Conservation (phyloP, 2,888 invertebrate genomes). For the Pheosia gnoma region DNA sequence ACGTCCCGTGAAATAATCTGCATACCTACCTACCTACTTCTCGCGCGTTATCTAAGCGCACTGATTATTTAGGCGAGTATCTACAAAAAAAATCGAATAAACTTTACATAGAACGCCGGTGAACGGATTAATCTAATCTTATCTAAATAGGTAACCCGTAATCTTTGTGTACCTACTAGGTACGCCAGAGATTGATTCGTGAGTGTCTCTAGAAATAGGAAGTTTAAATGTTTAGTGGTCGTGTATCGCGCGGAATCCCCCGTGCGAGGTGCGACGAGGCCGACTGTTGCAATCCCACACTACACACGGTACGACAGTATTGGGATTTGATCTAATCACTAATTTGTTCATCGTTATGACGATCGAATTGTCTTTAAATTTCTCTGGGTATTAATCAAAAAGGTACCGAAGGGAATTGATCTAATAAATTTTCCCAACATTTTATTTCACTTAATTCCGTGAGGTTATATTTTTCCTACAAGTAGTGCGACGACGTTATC, state of each 20-base stretch:
- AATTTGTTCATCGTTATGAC: too few relatives aligned
- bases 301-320: too few relatives aligned
- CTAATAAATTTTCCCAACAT: too few relatives aligned
- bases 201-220: slow-evolving; percentile 12
- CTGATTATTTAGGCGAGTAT: neutral
- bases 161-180: slow-evolving; percentile 16
- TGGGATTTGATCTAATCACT: too few relatives aligned
- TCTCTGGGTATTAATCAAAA: too few relatives aligned
- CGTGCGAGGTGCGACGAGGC: neutral
- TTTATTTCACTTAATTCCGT: neutral
- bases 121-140: slow-evolving; percentile 28
- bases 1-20: too few relatives aligned
- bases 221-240: neutral
- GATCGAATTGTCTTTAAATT: too few relatives aligned
- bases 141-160: slow-evolving; percentile 30
- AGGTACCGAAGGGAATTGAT: too few relatives aligned
- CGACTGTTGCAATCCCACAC: neutral
- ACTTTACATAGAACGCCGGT: slow-evolving; percentile 6
- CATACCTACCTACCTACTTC: neutral
- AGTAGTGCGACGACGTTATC: slow-evolving; percentile 27
- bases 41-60: neutral
- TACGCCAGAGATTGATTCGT: slow-evolving; percentile 32
- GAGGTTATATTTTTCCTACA: slow-evolving; percentile 6
- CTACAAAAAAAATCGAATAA: slow-evolving; percentile 3
- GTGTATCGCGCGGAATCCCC: neutral